These are phyloP conservation scores for Leucophenga maculata DNA, from an alignment of 2,888 invertebrate species.

Conservation along the genomic window DNA sequence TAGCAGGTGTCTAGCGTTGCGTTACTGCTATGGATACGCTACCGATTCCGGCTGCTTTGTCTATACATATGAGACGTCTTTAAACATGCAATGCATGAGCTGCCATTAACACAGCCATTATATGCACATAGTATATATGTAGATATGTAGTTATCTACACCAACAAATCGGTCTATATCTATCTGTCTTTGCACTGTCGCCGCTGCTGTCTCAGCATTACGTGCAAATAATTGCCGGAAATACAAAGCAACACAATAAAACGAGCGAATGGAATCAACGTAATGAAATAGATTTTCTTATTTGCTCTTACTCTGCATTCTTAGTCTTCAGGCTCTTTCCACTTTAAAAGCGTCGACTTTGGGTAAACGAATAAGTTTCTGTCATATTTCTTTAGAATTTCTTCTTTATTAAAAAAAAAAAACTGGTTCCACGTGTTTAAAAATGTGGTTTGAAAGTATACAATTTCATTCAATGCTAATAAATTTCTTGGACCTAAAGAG, in stretches of 20 bases:
- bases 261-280: slow-evolving; percentile 45
- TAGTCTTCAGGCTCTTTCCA: slow-evolving; percentile 5
- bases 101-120: slow-evolving; percentile 17
- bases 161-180: no score
- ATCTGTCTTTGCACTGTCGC: background rate
- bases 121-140: background rate
- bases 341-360: slow-evolving; percentile 18
- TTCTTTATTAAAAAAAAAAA: no score
- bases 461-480: no score
- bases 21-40: slow-evolving; percentile 28
- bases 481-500: no score
- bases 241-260: slow-evolving; percentile 53
- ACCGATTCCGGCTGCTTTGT: background rate
- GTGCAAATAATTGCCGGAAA: slow-evolving; percentile 64
- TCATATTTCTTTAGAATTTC: no score
- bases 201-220: slow-evolving; percentile 34
- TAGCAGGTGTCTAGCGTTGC: slow-evolving; percentile 15
- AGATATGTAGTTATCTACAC: no score
- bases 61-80: background rate
- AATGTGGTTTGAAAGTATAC: no score
- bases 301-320: slow-evolving; percentile 34
- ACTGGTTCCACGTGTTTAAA: no score
- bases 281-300: slow-evolving; percentile 58
- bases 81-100: background rate
- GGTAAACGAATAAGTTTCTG: no score